A percentile compares a stretch with the other conserved stretches of the same genome.
Conservation (phyloP, 2,113 vertebrate genomes). For the Oryzias curvinotus region DNA sequence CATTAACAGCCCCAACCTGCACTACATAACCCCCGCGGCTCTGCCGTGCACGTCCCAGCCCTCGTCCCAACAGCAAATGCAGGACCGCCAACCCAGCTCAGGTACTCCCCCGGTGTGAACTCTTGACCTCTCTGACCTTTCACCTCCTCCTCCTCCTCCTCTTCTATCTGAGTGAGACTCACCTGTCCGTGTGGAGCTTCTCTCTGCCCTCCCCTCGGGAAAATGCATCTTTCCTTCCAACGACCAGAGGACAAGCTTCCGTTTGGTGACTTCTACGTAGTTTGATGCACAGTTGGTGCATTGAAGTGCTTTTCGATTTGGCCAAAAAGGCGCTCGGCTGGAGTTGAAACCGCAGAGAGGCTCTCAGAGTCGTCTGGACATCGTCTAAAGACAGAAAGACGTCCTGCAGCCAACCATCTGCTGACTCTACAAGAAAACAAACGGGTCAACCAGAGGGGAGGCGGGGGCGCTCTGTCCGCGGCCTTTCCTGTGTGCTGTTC, state of each 20-base stretch:
- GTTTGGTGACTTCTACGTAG: slow-evolving; percentile 1
- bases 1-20: slow-evolving; percentile 90
- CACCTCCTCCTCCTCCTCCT: slow-evolving; percentile 20
- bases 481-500: slow-evolving; percentile 42
- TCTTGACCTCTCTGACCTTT: slow-evolving; percentile 57
- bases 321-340: slow-evolving; percentile 16
- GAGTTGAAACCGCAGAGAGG: slow-evolving; percentile 5
- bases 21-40: slow-evolving; percentile 82
- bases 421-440: slow-evolving; percentile 5
- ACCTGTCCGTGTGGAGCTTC: slow-evolving; percentile 27
- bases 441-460: neutral
- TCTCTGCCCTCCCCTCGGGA: neutral
- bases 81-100: slow-evolving; percentile 83
- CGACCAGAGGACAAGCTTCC: slow-evolving; percentile 6
- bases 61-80: slow-evolving; percentile 75
- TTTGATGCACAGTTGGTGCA: neutral
- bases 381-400: slow-evolving; percentile 1
- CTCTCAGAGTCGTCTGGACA: neutral
- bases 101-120: slow-evolving; percentile 88
- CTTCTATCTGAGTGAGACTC: slow-evolving; percentile 25
- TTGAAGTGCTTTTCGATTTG: neutral
- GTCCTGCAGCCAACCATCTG: slow-evolving; percentile 3
- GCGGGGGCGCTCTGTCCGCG: neutral
- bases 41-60: slow-evolving; percentile 70
- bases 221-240: slow-evolving; percentile 60